Evolutionary conservation across 2,797 vertebrate species (phyloP).

Genomic region (Spondyliosoma cantharus): DNA sequence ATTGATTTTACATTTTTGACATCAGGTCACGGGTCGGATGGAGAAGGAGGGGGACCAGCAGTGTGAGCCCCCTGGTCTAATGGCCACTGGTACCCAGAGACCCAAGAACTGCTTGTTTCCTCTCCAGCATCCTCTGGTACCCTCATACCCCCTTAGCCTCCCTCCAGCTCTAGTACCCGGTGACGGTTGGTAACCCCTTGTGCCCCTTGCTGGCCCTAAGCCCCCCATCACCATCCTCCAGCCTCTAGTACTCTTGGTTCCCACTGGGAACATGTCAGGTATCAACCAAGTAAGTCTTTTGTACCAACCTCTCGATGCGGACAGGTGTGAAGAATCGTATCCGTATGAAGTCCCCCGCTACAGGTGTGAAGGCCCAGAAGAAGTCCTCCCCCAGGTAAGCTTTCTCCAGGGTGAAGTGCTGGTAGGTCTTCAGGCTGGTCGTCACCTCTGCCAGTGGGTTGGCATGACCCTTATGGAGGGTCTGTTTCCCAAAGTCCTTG

Average conservation of each 20-base stretch:
- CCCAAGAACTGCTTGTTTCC: too few relatives aligned
- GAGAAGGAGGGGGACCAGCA: too few relatives aligned
- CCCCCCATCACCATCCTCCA: background rate
- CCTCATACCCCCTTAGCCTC: too few relatives aligned
- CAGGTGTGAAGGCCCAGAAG: conserved; percentile 98
- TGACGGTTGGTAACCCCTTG: too few relatives aligned
- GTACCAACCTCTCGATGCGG: conserved; percentile 89
- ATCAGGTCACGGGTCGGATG: too few relatives aligned
- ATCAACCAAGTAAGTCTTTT: background rate
- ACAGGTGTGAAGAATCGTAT: conserved; percentile 97
- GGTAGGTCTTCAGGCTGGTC: conserved; percentile 98
- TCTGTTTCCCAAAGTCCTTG: conserved; percentile 97
- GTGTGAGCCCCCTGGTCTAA: too few relatives aligned
- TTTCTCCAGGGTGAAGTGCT: conserved; percentile 99
- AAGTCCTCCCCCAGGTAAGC: conserved; percentile 97
- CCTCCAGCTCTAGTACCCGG: background rate
- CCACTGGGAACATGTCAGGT: background rate
- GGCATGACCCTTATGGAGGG: conserved; percentile 92
- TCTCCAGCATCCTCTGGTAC: too few relatives aligned
- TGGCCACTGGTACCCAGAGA: too few relatives aligned
- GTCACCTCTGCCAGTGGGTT: conserved; percentile 97
- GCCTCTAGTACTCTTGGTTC: background rate
- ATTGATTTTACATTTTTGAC: too few relatives aligned
- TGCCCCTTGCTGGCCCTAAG: too few relatives aligned
- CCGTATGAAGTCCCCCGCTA: conserved; percentile 94